phyloP scores from a whole-genome alignment of 2,113 vertebrate species.

The Dasyprocta punctata region DNA sequence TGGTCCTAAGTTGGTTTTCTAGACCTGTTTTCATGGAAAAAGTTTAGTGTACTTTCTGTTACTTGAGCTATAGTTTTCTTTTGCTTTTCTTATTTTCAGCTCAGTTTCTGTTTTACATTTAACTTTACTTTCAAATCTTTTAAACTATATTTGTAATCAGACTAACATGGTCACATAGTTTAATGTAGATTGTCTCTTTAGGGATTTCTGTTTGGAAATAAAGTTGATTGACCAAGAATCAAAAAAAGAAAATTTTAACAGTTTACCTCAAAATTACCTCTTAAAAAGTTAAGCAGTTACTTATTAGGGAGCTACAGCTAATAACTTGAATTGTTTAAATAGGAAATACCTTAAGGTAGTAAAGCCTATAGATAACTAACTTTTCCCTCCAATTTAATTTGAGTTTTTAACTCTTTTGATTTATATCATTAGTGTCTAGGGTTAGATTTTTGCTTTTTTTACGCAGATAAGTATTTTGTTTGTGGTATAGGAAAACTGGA shows the following conservation, averaged over 20 bases:
- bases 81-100: constrained; percentile 34
- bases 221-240: background rate
- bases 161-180: background rate
- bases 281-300: background rate
- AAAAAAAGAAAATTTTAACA: background rate
- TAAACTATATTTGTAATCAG: constrained; percentile 5
- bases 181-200: background rate
- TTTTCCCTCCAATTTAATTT: constrained; percentile 32
- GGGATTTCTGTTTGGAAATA: background rate
- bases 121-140: constrained; percentile 46
- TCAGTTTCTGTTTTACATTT: constrained; percentile 40
- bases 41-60: background rate
- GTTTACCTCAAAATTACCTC: constrained; percentile 42
- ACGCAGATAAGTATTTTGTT: constrained; percentile 9
- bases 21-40: background rate
- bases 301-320: constrained; percentile 3
- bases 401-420: constrained; percentile 31
- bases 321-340: constrained; percentile 35
- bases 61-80: constrained; percentile 5
- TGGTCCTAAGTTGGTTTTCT: background rate
- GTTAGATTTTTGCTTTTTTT: constrained; percentile 27
- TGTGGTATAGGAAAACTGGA: constrained; percentile 96
- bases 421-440: background rate
- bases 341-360: background rate
- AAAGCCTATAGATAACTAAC: background rate